Conservation (phyloP, 2,888 invertebrate genomes). For the Metacarcinus magister region DNA sequence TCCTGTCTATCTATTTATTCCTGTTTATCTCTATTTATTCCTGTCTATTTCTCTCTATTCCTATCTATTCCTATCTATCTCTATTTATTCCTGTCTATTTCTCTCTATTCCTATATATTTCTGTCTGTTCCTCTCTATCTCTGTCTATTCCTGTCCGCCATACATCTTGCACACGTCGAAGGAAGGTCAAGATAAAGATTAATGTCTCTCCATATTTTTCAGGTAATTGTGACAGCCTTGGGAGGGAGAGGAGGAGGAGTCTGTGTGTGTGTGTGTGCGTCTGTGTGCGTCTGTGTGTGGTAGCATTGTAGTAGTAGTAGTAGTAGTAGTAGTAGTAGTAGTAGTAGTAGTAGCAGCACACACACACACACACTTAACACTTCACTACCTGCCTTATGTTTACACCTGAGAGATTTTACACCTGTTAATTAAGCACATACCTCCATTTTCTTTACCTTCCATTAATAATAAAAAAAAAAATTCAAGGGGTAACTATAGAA, state of each 20-base stretch:
- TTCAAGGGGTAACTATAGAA: neutral
- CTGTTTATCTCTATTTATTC: too few species aligned
- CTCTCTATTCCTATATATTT: neutral
- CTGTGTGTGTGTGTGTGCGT: neutral
- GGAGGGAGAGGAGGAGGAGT: neutral
- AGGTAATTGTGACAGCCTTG: neutral
- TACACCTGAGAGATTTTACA: too few species aligned
- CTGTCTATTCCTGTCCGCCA: neutral
- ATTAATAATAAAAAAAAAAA: too few species aligned
- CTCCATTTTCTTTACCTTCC: too few species aligned
- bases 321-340: neutral
- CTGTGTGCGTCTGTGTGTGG: neutral
- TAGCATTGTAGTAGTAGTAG: constrained; percentile 30
- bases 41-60: too few species aligned
- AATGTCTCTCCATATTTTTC: neutral
- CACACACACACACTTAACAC: too few species aligned
- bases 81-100: neutral
- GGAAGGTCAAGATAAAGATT: neutral
- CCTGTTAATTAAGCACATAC: too few species aligned
- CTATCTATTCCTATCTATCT: neutral
- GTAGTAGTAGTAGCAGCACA: neutral
- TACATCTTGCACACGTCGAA: neutral
- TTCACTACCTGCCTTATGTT: too few species aligned
- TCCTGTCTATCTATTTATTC: neutral
- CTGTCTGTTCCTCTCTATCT: neutral